Conservation (phyloP, 2,888 invertebrate genomes). For the Aelia acuminata region DNA sequence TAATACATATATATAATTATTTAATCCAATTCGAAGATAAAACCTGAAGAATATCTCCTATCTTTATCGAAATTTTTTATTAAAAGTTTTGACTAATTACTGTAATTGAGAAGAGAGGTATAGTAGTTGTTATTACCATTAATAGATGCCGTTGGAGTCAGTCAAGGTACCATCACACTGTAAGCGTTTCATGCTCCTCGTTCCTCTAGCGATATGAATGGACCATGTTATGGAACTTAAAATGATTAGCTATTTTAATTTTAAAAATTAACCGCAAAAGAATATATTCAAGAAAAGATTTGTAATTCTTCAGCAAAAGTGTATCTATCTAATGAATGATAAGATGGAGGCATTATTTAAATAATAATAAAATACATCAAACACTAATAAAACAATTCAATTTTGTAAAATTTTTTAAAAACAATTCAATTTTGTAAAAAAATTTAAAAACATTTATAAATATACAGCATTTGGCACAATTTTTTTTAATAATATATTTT, state of each 20-base stretch:
- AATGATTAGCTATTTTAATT: not conserved
- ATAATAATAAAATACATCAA: not conserved
- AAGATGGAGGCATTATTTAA: not conserved
- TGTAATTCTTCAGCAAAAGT: not conserved
- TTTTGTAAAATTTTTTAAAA: not conserved
- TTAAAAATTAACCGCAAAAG: not conserved
- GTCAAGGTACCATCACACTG: slow-evolving; percentile 30
- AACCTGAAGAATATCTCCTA: slow-evolving; percentile 35
- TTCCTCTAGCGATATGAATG: not conserved
- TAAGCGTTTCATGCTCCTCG: slow-evolving; percentile 33
- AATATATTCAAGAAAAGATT: not conserved
- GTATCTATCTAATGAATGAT: not conserved
- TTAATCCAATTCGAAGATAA: slow-evolving; percentile 32
- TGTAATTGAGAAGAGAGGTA: slow-evolving; percentile 14
- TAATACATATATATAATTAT: slow-evolving; percentile 6
- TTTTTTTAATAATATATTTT: not conserved
- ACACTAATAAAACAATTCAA: not conserved
- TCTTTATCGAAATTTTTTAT: not conserved
- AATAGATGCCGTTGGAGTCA: slow-evolving; percentile 45
- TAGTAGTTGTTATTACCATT: not conserved
- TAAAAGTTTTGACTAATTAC: slow-evolving; percentile 34
- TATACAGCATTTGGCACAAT: not conserved
- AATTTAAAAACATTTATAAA: not conserved
- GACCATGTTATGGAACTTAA: not conserved
- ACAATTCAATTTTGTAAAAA: not conserved